A percentile compares a stretch with the other conserved stretches of the same genome.
Evolutionary conservation across 2,113 vertebrate species (phyloP).

Genomic region (Embiotoca jacksoni): DNA sequence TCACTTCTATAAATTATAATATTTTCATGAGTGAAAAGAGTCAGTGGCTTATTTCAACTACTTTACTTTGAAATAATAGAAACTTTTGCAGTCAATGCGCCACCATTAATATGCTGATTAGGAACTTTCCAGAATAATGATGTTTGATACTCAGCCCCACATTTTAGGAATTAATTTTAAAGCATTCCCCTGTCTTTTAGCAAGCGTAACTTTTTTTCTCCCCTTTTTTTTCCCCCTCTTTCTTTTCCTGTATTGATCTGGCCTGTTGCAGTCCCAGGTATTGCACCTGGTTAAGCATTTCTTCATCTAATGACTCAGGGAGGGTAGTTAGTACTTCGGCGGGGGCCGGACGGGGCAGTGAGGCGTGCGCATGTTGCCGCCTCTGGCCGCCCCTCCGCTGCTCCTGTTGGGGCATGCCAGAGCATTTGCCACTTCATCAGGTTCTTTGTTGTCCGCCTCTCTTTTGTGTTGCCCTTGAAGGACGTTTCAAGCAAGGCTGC

Average conservation of each 20-base stretch:
- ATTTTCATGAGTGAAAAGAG: constrained; percentile 77
- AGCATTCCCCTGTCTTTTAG: constrained; percentile 52
- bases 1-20: constrained; percentile 84
- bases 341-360: constrained; percentile 64
- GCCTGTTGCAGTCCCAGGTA: constrained; percentile 57
- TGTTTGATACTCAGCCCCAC: constrained; percentile 67
- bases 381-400: constrained; percentile 70
- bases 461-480: constrained; percentile 83
- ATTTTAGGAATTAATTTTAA: constrained; percentile 72
- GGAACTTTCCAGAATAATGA: constrained; percentile 79
- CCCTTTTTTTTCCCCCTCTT: background rate
- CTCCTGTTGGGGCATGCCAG: constrained; percentile 81
- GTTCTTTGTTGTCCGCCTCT: constrained; percentile 80
- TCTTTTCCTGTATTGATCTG: constrained; percentile 72
- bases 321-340: constrained; percentile 48
- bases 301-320: constrained; percentile 73
- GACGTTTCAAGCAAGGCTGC: constrained; percentile 67
- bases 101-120: constrained; percentile 83
- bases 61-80: constrained; percentile 70
- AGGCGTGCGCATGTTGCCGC: constrained; percentile 74
- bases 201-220: constrained; percentile 16
- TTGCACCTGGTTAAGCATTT: constrained; percentile 60
- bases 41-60: constrained; percentile 78
- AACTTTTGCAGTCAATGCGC: constrained; percentile 68
- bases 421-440: constrained; percentile 85